Evolutionary conservation across 2,888 invertebrate genomes (phyloP), one percentile per base, ranked within the genome.

Genomic region (Euzophera pinguis): DNA sequence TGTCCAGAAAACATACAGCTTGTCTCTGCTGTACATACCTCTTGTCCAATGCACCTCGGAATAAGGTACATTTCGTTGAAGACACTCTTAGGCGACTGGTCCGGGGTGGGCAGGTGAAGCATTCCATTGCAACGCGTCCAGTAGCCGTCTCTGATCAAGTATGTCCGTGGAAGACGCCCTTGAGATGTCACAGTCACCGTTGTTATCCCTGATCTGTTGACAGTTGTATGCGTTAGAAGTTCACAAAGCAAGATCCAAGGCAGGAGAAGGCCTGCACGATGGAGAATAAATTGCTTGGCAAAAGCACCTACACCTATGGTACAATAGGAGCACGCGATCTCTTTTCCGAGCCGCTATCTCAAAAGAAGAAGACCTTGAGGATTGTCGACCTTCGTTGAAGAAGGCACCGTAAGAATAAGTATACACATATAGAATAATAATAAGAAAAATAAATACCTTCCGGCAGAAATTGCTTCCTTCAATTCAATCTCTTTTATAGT

Each of bases 121-220:
- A 76, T 64, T 13, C 89, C 89, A 27, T 75, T 73, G 62, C 89
- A 89, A 1, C 74, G 66, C 1, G 69, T 71, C 89, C 89, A 89
- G 32, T 59, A 58, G 0, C 81, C 81, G 32, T 88, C 81, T 0
- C 85, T 72, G 29, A 89, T 75, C 29, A 87, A 64, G 61, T 88
- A 89, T 1, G 71, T 67, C 1, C 80, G 72, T 0, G 80, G 72
- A 0, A 63, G 41, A 43, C 71, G 73, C 47, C 60, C 72, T 13
- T 75, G 51, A 0, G 75, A 75, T 0, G 73, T 64, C 29, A 88
- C 83, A 0, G 76, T 75, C 38, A 85, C 63, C 1, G 73, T 74
- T 4, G 88, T 68, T 10, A 83, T 71, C 1, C 88, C 89, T 1
- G 65, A 72, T 55, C 89, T 89, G 63, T 16, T 35, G 34, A 47